These are phyloP conservation scores for Gallinago solitaria DNA, from an alignment of 2,797 vertebrate genomes.

Conservation along the genomic window DNA sequence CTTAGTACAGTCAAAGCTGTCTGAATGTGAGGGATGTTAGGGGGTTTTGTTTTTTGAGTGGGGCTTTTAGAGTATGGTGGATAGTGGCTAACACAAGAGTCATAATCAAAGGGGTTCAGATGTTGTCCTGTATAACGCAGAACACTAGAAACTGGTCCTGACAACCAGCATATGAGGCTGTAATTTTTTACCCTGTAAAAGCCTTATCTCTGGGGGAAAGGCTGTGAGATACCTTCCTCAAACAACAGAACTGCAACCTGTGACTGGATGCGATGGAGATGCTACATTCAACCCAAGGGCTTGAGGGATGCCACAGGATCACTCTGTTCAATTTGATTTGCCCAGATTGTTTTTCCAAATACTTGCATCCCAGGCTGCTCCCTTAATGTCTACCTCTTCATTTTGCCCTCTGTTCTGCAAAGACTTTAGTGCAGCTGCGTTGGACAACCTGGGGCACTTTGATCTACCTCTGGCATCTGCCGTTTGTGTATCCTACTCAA, in stretches of 20 bases:
- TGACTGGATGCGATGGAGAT: accelerated
- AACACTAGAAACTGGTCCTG: neutral
- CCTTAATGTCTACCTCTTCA: neutral
- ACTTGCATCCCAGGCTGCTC: neutral
- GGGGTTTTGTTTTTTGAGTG: neutral
- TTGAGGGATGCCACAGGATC: neutral
- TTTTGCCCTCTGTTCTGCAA: neutral
- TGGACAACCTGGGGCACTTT: neutral
- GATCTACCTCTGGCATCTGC: neutral
- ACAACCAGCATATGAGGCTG: neutral
- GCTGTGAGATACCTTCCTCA: accelerated
- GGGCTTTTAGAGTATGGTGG: neutral
- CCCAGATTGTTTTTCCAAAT: neutral
- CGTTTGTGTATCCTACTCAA: neutral
- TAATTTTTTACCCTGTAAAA: neutral
- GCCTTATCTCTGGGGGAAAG: neutral
- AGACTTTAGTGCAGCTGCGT: accelerated
- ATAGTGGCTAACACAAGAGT: neutral
- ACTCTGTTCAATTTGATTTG: neutral
- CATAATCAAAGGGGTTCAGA: neutral
- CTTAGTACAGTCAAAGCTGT: neutral
- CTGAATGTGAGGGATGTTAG: neutral
- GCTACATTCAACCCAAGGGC: neutral
- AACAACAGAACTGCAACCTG: neutral
- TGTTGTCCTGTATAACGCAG: neutral